phyloP scores from a whole-genome alignment of 2,113 vertebrate genomes.

The Felis catus region F.catus_Fca126_mat1.0 CM031415.1:134973501-134974000 shows the following conservation, averaged over 20 bases:
- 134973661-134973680: not conserved
- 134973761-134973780: not conserved
- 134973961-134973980: not conserved
- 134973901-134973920: not conserved
- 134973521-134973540: not conserved
- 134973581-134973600: not conserved
- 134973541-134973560: not conserved
- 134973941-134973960: not conserved
- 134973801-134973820: not conserved
- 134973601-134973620: not conserved
- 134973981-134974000: not conserved
- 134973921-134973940: not conserved
- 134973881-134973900: not conserved
- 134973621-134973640: not conserved
- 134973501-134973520: not conserved
- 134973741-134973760: not conserved
- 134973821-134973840: not conserved
- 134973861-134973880: not conserved
- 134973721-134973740: not conserved
- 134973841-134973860: not conserved
- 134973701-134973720: not conserved
- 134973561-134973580: not conserved
- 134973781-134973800: not conserved
- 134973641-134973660: not conserved
- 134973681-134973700: slow-evolving; percentile 1